phyloP scores from a whole-genome alignment of 2,888 invertebrate genomes.

The Aphidius colemani region DNA sequence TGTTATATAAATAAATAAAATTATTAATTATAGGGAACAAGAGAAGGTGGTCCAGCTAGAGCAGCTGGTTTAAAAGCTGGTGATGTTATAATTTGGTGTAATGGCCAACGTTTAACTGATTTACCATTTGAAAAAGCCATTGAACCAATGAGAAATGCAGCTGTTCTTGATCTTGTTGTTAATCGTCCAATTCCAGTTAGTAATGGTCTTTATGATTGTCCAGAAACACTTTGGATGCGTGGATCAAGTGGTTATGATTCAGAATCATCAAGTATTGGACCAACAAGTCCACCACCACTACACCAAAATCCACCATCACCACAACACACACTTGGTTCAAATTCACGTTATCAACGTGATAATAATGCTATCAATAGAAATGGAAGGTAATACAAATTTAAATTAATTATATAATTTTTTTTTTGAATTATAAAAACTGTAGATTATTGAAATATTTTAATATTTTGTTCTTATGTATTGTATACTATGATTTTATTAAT shows the following conservation, averaged over 20 bases:
- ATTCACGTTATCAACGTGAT: slow-evolving; percentile 40
- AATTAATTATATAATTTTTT: too few relatives aligned
- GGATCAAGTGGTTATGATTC: slow-evolving; percentile 56
- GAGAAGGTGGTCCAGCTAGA: slow-evolving; percentile 85
- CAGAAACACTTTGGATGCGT: slow-evolving; percentile 52
- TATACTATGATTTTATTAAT: too few relatives aligned
- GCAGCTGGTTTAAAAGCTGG: slow-evolving; percentile 87
- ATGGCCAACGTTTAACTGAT: slow-evolving; percentile 65
- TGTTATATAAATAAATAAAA: background rate
- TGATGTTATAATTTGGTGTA: slow-evolving; percentile 89
- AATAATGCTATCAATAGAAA: slow-evolving; percentile 43
- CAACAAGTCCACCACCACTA: slow-evolving; percentile 43
- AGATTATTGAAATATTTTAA: background rate
- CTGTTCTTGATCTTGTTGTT: slow-evolving; percentile 60
- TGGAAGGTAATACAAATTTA: slow-evolving; percentile 38
- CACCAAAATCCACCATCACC: slow-evolving; percentile 43
- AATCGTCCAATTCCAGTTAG: slow-evolving; percentile 60
- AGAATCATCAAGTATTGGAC: slow-evolving; percentile 50
- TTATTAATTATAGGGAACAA: slow-evolving; percentile 71
- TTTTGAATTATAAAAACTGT: too few relatives aligned
- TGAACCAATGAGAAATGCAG: slow-evolving; percentile 54
- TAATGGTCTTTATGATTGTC: slow-evolving; percentile 52
- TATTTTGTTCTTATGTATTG: background rate
- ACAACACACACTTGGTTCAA: slow-evolving; percentile 39
- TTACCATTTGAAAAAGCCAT: slow-evolving; percentile 56